These are phyloP conservation scores for Typhlichthys subterraneus DNA, from an alignment of 2,797 vertebrate genomes.

Conservation along the genomic window DNA sequence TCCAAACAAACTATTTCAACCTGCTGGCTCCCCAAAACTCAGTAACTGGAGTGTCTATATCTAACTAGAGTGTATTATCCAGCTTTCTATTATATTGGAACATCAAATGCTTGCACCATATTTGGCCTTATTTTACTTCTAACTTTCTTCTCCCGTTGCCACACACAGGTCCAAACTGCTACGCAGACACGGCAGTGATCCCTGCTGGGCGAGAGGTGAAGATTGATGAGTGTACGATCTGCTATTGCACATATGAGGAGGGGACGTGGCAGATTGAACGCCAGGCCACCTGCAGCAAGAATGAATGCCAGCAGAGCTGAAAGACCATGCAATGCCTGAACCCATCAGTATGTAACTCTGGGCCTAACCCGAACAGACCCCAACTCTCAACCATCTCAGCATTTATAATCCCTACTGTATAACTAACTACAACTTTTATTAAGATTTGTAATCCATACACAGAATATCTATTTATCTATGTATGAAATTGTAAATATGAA, in stretches of 20 bases:
- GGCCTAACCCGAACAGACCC: conserved; percentile 58
- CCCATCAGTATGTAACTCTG: conserved; percentile 44
- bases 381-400: conserved; percentile 46
- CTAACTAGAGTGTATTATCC: no score
- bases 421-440: conserved; percentile 73
- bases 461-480: conserved; percentile 85
- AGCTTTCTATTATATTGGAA: no score
- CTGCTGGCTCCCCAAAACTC: no score
- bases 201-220: conserved; percentile 96
- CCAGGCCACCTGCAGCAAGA: conserved; percentile 96
- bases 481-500: conserved; percentile 74
- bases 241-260: conserved; percentile 98
- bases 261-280: conserved; percentile 96
- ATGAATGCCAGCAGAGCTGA: conserved; percentile 94
- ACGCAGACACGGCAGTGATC: conserved; percentile 93
- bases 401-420: conserved; percentile 67
- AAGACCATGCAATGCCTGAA: conserved; percentile 48
- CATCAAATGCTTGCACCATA: conserved; percentile 1
- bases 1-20: no score
- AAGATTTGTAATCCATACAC: conserved; percentile 80
- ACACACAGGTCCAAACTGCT: conserved; percentile 93
- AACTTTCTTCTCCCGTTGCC: conserved; percentile 11
- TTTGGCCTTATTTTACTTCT: conserved; percentile 1
- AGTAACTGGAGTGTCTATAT: no score
- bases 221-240: conserved; percentile 96